Conservation (phyloP, 2,797 vertebrate species). For the Coendou prehensilis region DNA sequence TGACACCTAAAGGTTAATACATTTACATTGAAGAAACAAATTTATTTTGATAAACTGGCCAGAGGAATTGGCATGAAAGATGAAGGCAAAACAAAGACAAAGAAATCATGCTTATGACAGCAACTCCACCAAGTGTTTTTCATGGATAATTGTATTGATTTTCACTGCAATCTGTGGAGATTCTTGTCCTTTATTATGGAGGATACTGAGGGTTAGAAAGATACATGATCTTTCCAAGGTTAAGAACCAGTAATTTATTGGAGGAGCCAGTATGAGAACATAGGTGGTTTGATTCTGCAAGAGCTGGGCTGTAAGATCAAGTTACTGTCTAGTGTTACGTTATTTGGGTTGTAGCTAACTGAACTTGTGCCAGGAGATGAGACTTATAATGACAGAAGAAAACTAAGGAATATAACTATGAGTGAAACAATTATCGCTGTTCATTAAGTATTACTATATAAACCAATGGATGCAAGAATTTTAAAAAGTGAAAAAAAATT, state of each 20-base stretch:
- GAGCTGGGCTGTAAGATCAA: background rate
- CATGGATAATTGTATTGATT: background rate
- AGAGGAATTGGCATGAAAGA: background rate
- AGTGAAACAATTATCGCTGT: constrained; percentile 74
- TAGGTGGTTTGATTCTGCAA: background rate
- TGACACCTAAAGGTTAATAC: background rate
- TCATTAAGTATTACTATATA: constrained; percentile 64
- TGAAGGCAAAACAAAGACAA: background rate
- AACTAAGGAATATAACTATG: constrained; percentile 42
- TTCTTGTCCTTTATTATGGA: background rate
- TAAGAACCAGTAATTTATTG: background rate
- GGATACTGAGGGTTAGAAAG: background rate
- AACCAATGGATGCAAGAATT: background rate
- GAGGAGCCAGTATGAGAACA: background rate
- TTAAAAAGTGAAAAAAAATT: constrained; percentile 74
- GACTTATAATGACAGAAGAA: constrained; percentile 62
- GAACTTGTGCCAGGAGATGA: constrained; percentile 65
- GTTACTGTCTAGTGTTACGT: background rate
- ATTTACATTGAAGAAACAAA: background rate
- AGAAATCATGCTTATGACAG: background rate
- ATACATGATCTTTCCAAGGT: background rate
- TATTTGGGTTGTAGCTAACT: constrained; percentile 68
- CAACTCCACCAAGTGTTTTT: background rate
- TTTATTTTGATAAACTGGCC: background rate
- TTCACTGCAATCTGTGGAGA: background rate